Percentiles rank a stretch among this genome's conserved stretches.
phyloP scores from a whole-genome alignment of 1,140 invertebrate species.

The Drosophila truncata region DNA sequence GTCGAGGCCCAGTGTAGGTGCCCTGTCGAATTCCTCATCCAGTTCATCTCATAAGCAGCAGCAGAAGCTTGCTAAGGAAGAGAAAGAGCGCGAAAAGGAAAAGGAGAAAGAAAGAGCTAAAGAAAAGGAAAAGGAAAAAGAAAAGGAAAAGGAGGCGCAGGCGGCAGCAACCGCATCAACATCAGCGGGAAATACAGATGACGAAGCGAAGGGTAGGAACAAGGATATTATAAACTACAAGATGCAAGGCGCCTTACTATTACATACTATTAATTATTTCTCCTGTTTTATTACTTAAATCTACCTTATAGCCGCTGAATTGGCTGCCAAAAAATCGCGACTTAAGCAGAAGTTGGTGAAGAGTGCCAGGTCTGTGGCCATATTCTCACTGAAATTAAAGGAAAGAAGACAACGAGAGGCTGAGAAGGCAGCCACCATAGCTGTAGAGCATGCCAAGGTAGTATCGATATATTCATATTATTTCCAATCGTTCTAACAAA shows the following conservation, averaged over 20 bases:
- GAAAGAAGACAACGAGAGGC: slow-evolving; percentile 91
- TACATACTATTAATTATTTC: too few species aligned
- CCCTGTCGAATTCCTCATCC: slow-evolving; percentile 77
- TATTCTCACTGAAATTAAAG: slow-evolving; percentile 92
- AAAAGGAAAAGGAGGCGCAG: slow-evolving; percentile 34
- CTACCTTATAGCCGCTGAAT: slow-evolving; percentile 85
- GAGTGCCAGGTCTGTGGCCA: slow-evolving; percentile 92
- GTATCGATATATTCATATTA: too few species aligned
- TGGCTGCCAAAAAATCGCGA: slow-evolving; percentile 89
- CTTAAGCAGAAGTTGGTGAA: slow-evolving; percentile 88
- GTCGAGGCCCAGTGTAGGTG: slow-evolving; percentile 80
- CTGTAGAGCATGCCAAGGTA: slow-evolving; percentile 85
- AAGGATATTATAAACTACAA: background rate
- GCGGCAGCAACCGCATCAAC: slow-evolving; percentile 34
- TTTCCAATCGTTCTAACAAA: too few species aligned
- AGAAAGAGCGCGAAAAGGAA: slow-evolving; percentile 59
- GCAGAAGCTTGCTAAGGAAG: slow-evolving; percentile 56
- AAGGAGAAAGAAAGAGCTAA: slow-evolving; percentile 39
- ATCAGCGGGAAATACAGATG: slow-evolving; percentile 72
- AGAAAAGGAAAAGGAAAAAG: slow-evolving; percentile 41
- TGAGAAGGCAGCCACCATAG: slow-evolving; percentile 87
- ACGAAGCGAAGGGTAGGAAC: slow-evolving; percentile 78
- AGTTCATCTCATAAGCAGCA: slow-evolving; percentile 71
- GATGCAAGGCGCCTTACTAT: too few species aligned
- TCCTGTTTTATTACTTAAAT: too few species aligned